A percentile compares a stretch with the other conserved stretches of the same genome.
Evolutionary conservation across 2,888 invertebrate species (phyloP).

Genomic region (Podotricha telesiphe): DNA sequence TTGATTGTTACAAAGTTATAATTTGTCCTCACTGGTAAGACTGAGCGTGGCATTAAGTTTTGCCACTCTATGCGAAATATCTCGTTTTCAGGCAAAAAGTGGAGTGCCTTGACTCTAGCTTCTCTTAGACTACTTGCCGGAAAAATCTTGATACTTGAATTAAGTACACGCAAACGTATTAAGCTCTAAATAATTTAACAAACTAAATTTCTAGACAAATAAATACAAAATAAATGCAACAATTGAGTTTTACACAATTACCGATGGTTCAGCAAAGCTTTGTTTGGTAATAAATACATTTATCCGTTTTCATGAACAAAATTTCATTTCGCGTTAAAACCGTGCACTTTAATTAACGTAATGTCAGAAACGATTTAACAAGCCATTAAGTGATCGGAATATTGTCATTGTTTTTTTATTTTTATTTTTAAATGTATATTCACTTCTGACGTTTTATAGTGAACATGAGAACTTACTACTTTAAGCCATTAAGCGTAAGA

Average conservation of each 20-base stretch:
- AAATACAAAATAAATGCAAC: background rate
- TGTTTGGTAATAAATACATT: slow-evolving; percentile 26
- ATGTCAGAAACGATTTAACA: slow-evolving; percentile 24
- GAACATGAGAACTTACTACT: background rate
- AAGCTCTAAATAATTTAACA: no score
- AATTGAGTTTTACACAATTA: slow-evolving; percentile 7
- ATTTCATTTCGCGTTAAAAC: slow-evolving; percentile 17
- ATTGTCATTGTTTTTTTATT: background rate
- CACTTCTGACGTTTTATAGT: background rate
- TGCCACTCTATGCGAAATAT: no score
- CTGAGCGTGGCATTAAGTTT: no score
- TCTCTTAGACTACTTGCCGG: background rate
- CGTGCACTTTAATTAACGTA: slow-evolving; percentile 28
- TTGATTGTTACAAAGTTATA: no score
- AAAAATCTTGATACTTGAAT: no score
- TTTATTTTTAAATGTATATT: background rate
- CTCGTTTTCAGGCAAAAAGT: no score
- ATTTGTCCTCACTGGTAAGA: no score
- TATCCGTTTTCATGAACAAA: slow-evolving; percentile 23
- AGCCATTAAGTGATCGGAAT: background rate
- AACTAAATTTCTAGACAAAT: no score
- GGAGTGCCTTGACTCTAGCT: background rate
- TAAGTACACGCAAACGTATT: no score
- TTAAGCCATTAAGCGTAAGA: no score
- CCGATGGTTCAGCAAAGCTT: background rate